phyloP scores from a whole-genome alignment of 1,140 invertebrate species.

The Neodiprion pinetum region DNA sequence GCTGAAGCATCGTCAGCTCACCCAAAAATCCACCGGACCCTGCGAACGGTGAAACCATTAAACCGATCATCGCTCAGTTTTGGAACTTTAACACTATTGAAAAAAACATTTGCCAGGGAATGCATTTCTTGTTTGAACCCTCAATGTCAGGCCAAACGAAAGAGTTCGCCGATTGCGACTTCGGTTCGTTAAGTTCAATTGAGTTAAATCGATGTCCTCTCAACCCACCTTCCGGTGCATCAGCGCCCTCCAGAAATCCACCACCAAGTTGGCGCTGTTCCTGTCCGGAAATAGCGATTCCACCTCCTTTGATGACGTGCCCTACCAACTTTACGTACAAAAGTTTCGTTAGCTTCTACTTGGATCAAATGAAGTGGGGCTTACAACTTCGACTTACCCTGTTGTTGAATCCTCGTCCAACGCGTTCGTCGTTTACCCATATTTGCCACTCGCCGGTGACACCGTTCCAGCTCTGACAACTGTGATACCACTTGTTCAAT shows the following conservation, averaged over 20 bases:
- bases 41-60: slow-evolving; percentile 38
- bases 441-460: slow-evolving; percentile 87
- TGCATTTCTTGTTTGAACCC: no score
- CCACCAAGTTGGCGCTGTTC: slow-evolving; percentile 69
- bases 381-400: slow-evolving; percentile 66
- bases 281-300: slow-evolving; percentile 75
- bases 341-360: background rate
- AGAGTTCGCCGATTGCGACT: no score
- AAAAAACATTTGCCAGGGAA: background rate
- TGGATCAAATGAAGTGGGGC: background rate
- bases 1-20: slow-evolving; percentile 79
- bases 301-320: slow-evolving; percentile 77
- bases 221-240: slow-evolving; percentile 61
- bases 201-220: no score
- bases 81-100: slow-evolving; percentile 1
- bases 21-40: slow-evolving; percentile 73
- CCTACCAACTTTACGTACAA: slow-evolving; percentile 72
- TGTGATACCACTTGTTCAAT: slow-evolving; percentile 83
- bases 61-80: slow-evolving; percentile 14
- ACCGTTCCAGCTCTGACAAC: slow-evolving; percentile 86
- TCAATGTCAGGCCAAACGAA: no score
- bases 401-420: slow-evolving; percentile 83
- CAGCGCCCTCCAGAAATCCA: slow-evolving; percentile 65
- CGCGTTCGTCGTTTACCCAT: slow-evolving; percentile 82
- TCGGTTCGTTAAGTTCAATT: no score